Base-by-base conservation (phyloP, 2,888 invertebrate genomes). In the Pharmacophagus antenor region DNA sequence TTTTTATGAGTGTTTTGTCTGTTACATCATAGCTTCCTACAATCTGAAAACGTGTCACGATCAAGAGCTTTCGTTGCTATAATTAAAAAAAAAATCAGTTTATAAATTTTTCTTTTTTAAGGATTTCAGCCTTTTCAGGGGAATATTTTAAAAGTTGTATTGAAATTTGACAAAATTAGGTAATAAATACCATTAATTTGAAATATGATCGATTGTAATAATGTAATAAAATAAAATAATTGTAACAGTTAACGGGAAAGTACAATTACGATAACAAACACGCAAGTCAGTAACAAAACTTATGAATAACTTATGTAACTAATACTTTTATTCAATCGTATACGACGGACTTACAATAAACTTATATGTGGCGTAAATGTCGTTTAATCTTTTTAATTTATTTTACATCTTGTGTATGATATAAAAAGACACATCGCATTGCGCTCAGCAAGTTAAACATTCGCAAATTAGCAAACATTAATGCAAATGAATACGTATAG, bases 401-500 rank as follows among this genome's bases (percentile, higher is more conserved):
- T 15, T 10, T 15, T 31, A 31, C 10, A 31, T 31, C n/a, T n/a
- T n/a, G n/a, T n/a, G n/a, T n/a, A n/a, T n/a, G n/a, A n/a, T n/a
- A n/a, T 25, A 61, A 54, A 61, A 62, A 63, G 72, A 77, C 73
- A 76, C 73, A 76, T 73, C 76, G 76, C 76, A 77, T 74, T 71
- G 68, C 70, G 67, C 65, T 65, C 37, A 57, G 64, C 65, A 71
- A 58, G 53, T 52, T 31, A 8, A 27, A n/a, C 10, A 62, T 70
- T 73, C 71, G 71, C 71, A 68, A 57, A 62, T 41, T 23, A 58
- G 63, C 65, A 64, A 60, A 62, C 56, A 54, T 59, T 58, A 58
- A 62, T 61, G 51, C 47, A 50, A 54, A 60, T 58, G 56, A 50
- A 27, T 27, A 27, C 27, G 5, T 5, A 10, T 27, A n/a, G n/a